Base-by-base conservation (phyloP, 53 echinoderm and acorn worm species). In the Patiria pectinifera region DNA sequence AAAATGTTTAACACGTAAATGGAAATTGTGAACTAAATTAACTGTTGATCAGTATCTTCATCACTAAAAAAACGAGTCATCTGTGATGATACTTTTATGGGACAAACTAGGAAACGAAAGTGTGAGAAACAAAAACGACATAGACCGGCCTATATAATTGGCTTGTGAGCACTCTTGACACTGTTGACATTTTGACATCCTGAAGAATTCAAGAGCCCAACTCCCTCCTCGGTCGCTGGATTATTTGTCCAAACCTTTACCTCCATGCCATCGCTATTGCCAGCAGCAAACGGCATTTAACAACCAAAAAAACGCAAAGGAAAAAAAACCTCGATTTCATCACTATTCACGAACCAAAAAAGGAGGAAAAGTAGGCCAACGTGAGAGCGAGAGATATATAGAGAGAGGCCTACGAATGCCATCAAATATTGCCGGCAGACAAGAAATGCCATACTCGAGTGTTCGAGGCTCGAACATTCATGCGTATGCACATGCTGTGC, bases 391-490 rank as follows among this genome's bases (percentile, higher is more conserved):
- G 53, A 53, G 53, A 53, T 53, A 8, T 5, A 53, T 53, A 6
- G 53, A 53, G 70, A 83, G 69, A 13, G 58, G 48, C 46, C 45
- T n/a, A 18, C 79, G 58, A 81, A 90, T 90, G 90, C 90, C 80
- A 90, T 90, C 76, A 90, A 90, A 90, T 90, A 90, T 63, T 80
- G 80, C 90, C 82, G 48, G 21, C 80, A 90, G 90, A 90, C 90
- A 90, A 77, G 88, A 26, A 77, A 62, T 88, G 88, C 78, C 61
- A 60, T 77, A 45, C 77, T 88, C 60, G 5, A 62, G 59, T 88
- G 62, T 23, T 88, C 19, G 66, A 18, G 19, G 66, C 66, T 66
- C 66, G 0, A 66, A 18, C 66, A 15, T 53, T 53, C 66, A 66
- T 66, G 66, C 19, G 66, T 66, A 18, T 66, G 66, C 66, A 66